phyloP scores from a whole-genome alignment of 2,113 vertebrate species.

The Halcyon malimbica region DNA sequence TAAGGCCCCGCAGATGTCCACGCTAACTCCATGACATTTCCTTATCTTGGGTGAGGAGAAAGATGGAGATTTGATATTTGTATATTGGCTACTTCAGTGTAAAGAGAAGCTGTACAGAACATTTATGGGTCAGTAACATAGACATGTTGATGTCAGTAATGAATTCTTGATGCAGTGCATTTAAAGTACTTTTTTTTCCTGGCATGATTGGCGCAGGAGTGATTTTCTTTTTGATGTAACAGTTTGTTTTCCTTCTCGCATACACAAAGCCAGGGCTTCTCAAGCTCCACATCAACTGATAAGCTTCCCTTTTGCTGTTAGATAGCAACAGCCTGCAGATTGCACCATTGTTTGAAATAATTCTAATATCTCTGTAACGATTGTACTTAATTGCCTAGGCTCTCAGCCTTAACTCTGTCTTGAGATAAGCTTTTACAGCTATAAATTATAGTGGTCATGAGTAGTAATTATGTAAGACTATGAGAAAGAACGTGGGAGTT shows the following conservation, averaged over 20 bases:
- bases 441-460: conserved; percentile 20
- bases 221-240: background rate
- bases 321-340: background rate
- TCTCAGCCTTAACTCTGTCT: background rate
- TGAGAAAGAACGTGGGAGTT: background rate
- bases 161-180: background rate
- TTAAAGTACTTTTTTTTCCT: background rate
- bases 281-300: background rate
- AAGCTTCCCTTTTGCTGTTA: background rate
- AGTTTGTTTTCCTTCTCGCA: background rate
- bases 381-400: background rate
- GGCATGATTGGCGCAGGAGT: background rate
- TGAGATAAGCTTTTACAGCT: conserved; percentile 14
- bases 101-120: background rate
- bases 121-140: background rate
- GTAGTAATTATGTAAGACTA: background rate
- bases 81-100: background rate
- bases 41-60: background rate
- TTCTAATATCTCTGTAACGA: background rate
- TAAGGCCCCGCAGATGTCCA: background rate
- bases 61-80: background rate
- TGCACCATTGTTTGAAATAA: background rate
- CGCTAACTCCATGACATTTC: rapidly evolving
- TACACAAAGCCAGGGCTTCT: background rate
- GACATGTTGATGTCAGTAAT: background rate